Evolutionary conservation across 2,797 vertebrate genomes (phyloP).

Genomic region (Onychomys torridus): DNA sequence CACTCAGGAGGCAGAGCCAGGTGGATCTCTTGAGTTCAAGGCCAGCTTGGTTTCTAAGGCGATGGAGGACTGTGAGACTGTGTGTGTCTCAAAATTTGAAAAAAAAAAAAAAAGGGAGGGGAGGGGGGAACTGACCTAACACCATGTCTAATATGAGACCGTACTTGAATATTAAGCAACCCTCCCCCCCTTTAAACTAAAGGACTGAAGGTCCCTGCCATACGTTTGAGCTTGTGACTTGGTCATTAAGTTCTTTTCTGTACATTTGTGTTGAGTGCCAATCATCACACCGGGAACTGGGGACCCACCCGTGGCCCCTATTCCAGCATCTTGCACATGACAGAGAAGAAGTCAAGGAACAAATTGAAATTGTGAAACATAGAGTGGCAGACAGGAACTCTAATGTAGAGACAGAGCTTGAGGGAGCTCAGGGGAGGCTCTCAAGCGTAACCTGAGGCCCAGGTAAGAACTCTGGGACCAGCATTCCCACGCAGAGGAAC

Average conservation of each 20-base stretch:
- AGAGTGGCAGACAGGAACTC: not conserved
- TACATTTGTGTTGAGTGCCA: not conserved
- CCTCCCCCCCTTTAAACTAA: not conserved
- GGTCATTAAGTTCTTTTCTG: not conserved
- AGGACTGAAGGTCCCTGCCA: not conserved
- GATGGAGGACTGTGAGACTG: not conserved
- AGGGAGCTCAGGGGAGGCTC: not conserved
- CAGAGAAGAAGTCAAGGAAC: not conserved
- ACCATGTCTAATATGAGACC: not conserved
- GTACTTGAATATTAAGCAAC: not conserved
- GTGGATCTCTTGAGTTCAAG: not conserved
- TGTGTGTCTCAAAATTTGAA: not conserved
- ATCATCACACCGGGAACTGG: not conserved
- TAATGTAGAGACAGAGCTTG: not conserved
- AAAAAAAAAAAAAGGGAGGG: no score
- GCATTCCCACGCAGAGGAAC: not conserved
- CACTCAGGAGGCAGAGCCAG: not conserved
- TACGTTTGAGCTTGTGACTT: not conserved
- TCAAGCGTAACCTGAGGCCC: not conserved
- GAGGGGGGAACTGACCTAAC: not conserved
- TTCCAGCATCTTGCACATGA: no score
- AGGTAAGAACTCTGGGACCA: not conserved
- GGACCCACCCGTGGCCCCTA: rapidly evolving
- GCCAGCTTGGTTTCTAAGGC: not conserved
- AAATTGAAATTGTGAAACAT: not conserved